Base-by-base conservation (phyloP, 2,797 vertebrate species). In the Harpagifer antarcticus region DNA sequence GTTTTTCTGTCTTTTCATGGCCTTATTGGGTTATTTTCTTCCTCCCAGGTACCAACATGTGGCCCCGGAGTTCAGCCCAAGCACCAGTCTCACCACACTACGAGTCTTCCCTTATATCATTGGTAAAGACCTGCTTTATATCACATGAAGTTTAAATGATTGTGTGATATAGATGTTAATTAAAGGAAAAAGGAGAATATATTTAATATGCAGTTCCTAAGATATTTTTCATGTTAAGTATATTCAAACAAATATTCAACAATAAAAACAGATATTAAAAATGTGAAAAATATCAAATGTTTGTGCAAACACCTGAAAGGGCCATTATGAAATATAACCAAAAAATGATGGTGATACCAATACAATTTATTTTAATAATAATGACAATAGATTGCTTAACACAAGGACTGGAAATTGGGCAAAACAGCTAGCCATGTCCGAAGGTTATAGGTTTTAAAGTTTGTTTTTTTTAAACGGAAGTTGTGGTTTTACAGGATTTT, bases 31-130 rank as follows among this genome's bases (percentile, higher is more conserved):
- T 61, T 73, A 12, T 74, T 64, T 72, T 73, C 62, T 54, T 91
- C 83, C 85, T 92, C 76, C 86, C 90, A 99, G 97, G 96, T 91
- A 93, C 93, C 79, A 96, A 95, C 91, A 96, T 97, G 83, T 98
- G 98, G 98, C 94, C 96, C 63, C 94, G 96, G 90, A 92, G 91
- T 68, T 95, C 96, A 92, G 95, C 94, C 81, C 97, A 97, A 87
- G 91, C 94, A 55, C 95, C 96, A 63, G 96, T 95, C 58, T 97
- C 96, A 68, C 97, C 97, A 53, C 96, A 92, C 91, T 99, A 97
- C 82, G 97, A 98, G 91, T 98, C 97, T 70, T 96, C 97, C 27
- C 96, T 98, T 60, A 98, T 99, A 94, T 98, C 97, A 74, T 83
- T 99, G 97, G 98, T 99, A 97, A 97, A 95, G 68, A 78, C 20